These are phyloP conservation scores for Rhipidura dahli DNA, from an alignment of 2,113 vertebrate genomes.

Conservation along the genomic window DNA sequence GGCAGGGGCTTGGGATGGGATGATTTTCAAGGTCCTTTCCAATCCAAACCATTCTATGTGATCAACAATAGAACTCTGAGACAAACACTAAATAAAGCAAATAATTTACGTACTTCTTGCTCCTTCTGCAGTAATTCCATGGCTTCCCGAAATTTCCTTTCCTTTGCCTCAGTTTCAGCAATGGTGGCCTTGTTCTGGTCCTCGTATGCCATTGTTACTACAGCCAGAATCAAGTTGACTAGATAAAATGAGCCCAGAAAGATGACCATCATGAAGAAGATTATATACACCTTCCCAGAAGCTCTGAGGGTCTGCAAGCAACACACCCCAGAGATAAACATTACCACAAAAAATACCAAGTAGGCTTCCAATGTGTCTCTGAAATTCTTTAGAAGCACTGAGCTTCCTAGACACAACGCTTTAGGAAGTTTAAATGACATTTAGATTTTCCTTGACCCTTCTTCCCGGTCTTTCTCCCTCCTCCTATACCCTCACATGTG, in stretches of 20 bases:
- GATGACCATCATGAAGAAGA: conserved; percentile 97
- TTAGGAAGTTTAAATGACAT: not conserved
- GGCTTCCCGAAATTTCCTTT: conserved; percentile 82
- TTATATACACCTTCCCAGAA: conserved; percentile 92
- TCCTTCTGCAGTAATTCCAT: conserved; percentile 85
- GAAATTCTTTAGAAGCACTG: not conserved
- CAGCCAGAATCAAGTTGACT: conserved; percentile 95
- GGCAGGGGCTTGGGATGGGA: not conserved
- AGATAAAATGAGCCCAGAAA: conserved; percentile 98
- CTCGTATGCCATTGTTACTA: conserved; percentile 97
- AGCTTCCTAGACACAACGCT: not conserved
- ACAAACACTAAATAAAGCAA: not conserved
- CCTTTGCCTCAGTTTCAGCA: conserved; percentile 89
- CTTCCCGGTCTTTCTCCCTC: not conserved
- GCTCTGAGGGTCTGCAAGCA: conserved; percentile 88
- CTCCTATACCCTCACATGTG: rapidly evolving
- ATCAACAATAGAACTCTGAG: not conserved
- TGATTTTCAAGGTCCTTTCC: not conserved
- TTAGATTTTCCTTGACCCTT: not conserved
- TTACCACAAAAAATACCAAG: not conserved
- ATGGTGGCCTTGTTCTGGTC: conserved; percentile 96
- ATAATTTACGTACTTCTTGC: conserved; percentile 77
- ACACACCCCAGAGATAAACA: conserved; percentile 7
- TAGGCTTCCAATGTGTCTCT: not conserved
- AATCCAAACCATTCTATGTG: not conserved